Evolutionary conservation across 2,797 vertebrate species (phyloP).

Genomic region (Sebastes vulpes): DNA sequence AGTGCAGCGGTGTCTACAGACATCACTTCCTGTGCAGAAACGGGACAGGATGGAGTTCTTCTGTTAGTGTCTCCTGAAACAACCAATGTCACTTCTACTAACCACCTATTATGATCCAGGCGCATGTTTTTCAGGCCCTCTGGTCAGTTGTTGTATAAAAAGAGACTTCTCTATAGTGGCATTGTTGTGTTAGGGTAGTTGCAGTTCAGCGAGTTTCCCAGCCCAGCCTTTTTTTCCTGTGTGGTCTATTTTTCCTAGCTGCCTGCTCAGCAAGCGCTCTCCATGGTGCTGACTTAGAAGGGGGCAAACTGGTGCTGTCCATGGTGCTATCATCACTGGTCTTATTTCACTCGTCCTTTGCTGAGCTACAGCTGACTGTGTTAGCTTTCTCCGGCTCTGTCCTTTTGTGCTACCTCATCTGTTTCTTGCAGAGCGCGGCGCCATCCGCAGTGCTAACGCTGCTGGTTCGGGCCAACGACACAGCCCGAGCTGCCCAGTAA

Average conservation of each 20-base stretch:
- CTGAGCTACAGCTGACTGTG: conserved; percentile 64
- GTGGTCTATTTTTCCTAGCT: conserved; percentile 22
- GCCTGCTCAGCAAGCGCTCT: conserved; percentile 64
- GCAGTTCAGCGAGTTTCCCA: neutral
- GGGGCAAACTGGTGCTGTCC: conserved; percentile 55
- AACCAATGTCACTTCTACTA: conserved; percentile 15
- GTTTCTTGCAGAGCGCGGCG: conserved; percentile 35
- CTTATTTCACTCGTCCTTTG: conserved; percentile 45
- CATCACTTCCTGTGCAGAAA: conserved; percentile 45
- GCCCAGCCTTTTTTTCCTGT: conserved; percentile 15
- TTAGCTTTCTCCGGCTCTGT: conserved; percentile 29
- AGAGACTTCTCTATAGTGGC: neutral
- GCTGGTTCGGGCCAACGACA: conserved; percentile 42
- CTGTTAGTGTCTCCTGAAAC: neutral
- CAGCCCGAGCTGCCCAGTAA: conserved; percentile 39
- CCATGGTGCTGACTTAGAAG: conserved; percentile 68
- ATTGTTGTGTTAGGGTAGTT: conserved; percentile 1
- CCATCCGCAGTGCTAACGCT: conserved; percentile 46
- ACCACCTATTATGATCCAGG: conserved; percentile 2
- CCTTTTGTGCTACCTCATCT: conserved; percentile 65
- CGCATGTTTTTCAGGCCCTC: neutral
- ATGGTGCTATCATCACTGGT: conserved; percentile 53
- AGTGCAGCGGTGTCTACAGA: conserved; percentile 43
- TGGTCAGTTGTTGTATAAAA: neutral
- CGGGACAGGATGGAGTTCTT: conserved; percentile 12